Percentiles rank a stretch among this genome's conserved stretches.
Evolutionary conservation across 2,888 invertebrate genomes (phyloP).

Genomic region (Sepioteuthis lessoniana): DNA sequence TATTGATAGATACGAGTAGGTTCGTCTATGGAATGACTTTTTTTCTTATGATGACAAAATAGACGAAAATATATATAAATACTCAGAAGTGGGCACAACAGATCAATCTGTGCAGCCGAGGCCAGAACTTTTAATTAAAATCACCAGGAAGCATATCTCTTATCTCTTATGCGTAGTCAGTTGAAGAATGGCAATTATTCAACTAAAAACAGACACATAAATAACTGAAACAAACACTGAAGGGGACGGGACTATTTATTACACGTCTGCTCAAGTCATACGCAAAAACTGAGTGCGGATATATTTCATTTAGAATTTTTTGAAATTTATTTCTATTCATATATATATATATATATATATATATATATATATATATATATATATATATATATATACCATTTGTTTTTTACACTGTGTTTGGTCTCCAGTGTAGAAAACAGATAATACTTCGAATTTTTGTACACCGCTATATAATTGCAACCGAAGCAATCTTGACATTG

Average conservation of each 20-base stretch:
- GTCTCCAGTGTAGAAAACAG: too few species aligned
- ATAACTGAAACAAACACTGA: neutral
- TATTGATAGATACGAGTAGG: neutral
- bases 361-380: too few species aligned
- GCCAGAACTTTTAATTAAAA: neutral
- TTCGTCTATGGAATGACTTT: neutral
- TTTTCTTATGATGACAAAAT: neutral
- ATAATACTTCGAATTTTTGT: too few species aligned
- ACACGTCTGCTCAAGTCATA: too few species aligned
- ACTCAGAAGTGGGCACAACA: neutral
- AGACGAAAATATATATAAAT: neutral
- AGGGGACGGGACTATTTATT: neutral
- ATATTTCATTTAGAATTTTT: too few species aligned
- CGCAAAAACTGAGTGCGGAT: too few species aligned
- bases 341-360: too few species aligned
- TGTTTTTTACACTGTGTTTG: too few species aligned
- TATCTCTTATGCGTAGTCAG: neutral
- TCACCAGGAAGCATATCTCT: neutral
- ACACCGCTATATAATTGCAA: too few species aligned
- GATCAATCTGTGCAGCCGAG: neutral
- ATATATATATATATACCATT: too few species aligned
- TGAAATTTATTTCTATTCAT: too few species aligned
- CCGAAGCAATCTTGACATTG: too few species aligned
- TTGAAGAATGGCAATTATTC: neutral
- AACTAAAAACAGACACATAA: neutral